Evolutionary conservation across 1,140 invertebrate genomes (phyloP).

Genomic region (Orchesella cincta): DNA sequence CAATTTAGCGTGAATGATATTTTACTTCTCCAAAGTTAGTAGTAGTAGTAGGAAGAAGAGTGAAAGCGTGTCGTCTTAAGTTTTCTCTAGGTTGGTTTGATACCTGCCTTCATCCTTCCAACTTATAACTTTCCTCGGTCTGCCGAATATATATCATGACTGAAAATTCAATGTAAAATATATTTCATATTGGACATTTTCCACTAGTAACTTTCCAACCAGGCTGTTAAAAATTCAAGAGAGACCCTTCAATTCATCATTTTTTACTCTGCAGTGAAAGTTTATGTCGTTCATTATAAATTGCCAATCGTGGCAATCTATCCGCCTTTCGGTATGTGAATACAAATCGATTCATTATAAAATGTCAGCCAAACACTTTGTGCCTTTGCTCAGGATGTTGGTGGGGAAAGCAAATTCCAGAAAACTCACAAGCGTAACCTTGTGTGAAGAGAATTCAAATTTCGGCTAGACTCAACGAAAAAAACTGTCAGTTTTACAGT

Average conservation of each 20-base stretch:
- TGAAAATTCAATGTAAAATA: no score
- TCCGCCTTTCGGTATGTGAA: constrained; percentile 39
- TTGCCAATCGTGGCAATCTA: constrained; percentile 44
- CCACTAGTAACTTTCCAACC: constrained; percentile 6
- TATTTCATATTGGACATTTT: no score
- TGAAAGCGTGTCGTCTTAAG: no score
- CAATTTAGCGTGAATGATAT: no score
- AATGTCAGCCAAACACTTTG: neutral
- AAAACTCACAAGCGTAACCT: neutral
- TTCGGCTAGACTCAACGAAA: no score
- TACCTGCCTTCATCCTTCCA: no score
- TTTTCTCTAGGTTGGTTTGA: no score
- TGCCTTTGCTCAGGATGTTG: neutral
- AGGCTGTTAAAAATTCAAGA: constrained; percentile 44
- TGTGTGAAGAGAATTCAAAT: neutral
- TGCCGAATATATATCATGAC: no score
- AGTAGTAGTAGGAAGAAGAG: no score
- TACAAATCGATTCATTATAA: constrained; percentile 45
- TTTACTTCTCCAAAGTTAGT: no score
- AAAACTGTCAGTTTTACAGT: no score
- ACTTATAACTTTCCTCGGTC: no score
- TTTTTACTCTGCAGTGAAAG: constrained; percentile 43
- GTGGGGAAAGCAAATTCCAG: neutral
- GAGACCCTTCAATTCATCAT: constrained; percentile 43
- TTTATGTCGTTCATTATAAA: constrained; percentile 48